Evolutionary conservation across 1,140 invertebrate genomes (phyloP), one percentile per base, ranked within the genome.

Genomic region (Hycleus cichorii): DNA sequence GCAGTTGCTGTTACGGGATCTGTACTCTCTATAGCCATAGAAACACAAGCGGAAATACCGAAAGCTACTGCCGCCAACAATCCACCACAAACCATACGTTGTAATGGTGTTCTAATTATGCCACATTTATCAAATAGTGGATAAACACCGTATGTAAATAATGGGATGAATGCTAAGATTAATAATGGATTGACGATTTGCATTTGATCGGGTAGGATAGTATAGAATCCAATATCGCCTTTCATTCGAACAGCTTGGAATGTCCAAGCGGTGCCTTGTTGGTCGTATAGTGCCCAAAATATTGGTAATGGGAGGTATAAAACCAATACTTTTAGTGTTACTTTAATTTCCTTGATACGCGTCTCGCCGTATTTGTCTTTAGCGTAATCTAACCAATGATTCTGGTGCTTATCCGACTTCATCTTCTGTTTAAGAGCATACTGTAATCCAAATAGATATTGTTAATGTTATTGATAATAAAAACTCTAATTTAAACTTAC

Each of bases 261-360:
- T 0, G 93, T 95, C 95, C 95, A 98, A 47, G 89, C 81, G 1
- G 94, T 97, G 9, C 93, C 94, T 78, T 91, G 85, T 72, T 93
- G 90, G 71, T 92, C 89, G 66, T 86, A 86, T 1, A 97, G 75
- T 0, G 93, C 85, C 93, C 93, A 96, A 72, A 94, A 97, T 2
- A 96, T 71, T 5, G 93, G 92, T 2, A 95, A 68, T 0, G 93
- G 91, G 25, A 91, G 69, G 70, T 90, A 95, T 11, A 96, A 73
- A 40, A 84, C 75, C 1, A 95, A 70, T 4, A 96, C 82, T 46
- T 80, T 79, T 1, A 94, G 66, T 1, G 88, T 75, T 6, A 79
- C 74, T 72, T 91, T 92, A 2, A 92, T 81, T 64, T 96, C 92
- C 5, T 77, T 70, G 45, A 95, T 84, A 59, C 90, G 76, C 24